These are phyloP conservation scores for Chrysotoxum bicinctum DNA, from an alignment of 2,888 invertebrate species.

Conservation along the genomic window DNA sequence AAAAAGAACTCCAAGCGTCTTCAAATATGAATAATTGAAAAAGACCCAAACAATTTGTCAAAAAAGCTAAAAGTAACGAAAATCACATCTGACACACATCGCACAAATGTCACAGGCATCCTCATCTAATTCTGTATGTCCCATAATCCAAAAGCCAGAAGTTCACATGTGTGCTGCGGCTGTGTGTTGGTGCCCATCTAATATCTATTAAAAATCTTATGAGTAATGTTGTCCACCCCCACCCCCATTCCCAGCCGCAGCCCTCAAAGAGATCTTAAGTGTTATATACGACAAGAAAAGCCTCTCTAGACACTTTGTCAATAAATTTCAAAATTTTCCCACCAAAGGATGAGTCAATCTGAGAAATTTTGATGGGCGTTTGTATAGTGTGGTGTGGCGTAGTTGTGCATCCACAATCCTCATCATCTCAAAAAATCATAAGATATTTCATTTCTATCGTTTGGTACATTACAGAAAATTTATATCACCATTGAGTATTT, in stretches of 20 bases:
- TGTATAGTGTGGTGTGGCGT: too few relatives aligned
- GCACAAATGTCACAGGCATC: slow-evolving; percentile 26
- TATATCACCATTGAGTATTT: slow-evolving; percentile 25
- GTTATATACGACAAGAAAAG: slow-evolving; percentile 18
- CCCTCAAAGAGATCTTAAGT: slow-evolving; percentile 2
- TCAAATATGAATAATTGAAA: slow-evolving; percentile 18
- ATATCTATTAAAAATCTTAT: slow-evolving; percentile 26
- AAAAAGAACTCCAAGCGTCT: not conserved
- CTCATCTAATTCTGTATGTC: not conserved
- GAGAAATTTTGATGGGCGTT: not conserved
- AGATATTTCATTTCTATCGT: slow-evolving; percentile 26
- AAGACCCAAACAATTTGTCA: slow-evolving; percentile 25
- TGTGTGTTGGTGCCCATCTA: slow-evolving; percentile 16
- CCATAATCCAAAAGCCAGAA: not conserved
- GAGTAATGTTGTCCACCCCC: slow-evolving; percentile 14
- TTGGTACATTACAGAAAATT: slow-evolving; percentile 33
- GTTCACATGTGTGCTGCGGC: not conserved
- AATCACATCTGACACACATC: slow-evolving; percentile 33
- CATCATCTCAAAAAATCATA: slow-evolving; percentile 1
- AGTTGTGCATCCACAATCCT: not conserved
- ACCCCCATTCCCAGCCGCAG: not conserved
- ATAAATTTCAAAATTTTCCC: slow-evolving; percentile 47
- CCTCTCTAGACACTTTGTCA: slow-evolving; percentile 58
- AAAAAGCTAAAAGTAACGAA: slow-evolving; percentile 14
- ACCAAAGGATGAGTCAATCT: slow-evolving; percentile 41